Evolutionary conservation across 2,888 invertebrate species (phyloP).

Genomic region (Hypolimnas misippus): DNA sequence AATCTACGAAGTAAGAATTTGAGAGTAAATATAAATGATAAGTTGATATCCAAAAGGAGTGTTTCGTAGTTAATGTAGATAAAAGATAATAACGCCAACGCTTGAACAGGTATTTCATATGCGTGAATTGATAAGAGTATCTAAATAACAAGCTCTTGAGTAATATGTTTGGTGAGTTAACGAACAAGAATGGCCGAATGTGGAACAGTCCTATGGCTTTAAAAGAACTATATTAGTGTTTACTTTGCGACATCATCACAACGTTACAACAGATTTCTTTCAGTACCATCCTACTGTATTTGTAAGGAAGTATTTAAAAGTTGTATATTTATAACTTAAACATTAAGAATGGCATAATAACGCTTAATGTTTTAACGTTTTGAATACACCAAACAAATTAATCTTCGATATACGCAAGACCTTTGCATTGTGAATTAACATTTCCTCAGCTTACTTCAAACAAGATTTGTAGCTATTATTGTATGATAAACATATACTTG

Average conservation of each 20-base stretch:
- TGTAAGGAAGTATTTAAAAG: no score
- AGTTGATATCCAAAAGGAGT: conserved; percentile 31
- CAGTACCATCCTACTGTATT: no score
- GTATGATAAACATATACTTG: background rate
- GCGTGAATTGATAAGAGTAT: conserved; percentile 32
- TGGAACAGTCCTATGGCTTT: conserved; percentile 13
- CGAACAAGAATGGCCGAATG: conserved; percentile 19
- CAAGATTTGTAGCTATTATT: background rate
- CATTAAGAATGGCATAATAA: no score
- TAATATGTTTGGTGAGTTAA: conserved; percentile 18
- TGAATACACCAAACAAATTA: no score
- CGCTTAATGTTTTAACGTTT: no score
- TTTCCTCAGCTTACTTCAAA: background rate
- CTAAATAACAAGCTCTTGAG: conserved; percentile 24
- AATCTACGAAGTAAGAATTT: background rate
- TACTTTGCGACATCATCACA: background rate
- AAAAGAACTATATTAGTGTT: conserved; percentile 13
- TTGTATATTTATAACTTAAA: no score
- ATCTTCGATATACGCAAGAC: no score
- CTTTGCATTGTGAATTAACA: background rate
- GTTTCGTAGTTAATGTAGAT: conserved; percentile 30
- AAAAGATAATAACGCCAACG: conserved; percentile 37
- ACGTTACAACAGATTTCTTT: no score
- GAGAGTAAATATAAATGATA: conserved; percentile 12
- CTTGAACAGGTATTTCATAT: conserved; percentile 30